Conservation (phyloP, 2,888 invertebrate genomes). For the Troglohyphantes excavatus region DNA sequence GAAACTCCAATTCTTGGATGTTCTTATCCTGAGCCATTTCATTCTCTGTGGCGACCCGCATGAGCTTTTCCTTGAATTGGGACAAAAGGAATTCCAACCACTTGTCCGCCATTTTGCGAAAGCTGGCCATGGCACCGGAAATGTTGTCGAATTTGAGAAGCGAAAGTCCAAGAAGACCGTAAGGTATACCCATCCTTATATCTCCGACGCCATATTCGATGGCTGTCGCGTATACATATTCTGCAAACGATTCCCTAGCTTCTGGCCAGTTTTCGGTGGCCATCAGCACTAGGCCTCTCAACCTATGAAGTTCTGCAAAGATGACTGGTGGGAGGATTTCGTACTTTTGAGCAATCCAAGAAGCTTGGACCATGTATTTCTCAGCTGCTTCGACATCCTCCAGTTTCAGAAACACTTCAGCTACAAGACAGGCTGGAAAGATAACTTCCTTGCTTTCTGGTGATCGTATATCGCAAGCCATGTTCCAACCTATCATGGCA, state of each 20-base stretch:
- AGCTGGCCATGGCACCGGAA: slow-evolving; percentile 60
- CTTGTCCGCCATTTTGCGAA: slow-evolving; percentile 63
- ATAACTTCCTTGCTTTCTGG: slow-evolving; percentile 23
- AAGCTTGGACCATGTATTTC: slow-evolving; percentile 55
- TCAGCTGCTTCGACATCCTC: slow-evolving; percentile 38
- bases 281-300: slow-evolving; percentile 54
- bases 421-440: slow-evolving; percentile 48
- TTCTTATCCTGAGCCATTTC: slow-evolving; percentile 11
- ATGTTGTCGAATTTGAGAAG: slow-evolving; percentile 29
- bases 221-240: slow-evolving; percentile 28
- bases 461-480: slow-evolving; percentile 25
- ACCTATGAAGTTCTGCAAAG: slow-evolving; percentile 28
- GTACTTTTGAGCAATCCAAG: slow-evolving; percentile 39
- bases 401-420: slow-evolving; percentile 34
- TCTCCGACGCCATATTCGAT: slow-evolving; percentile 21
- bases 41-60: slow-evolving; percentile 32
- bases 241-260: slow-evolving; percentile 44
- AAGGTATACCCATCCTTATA: slow-evolving; percentile 40
- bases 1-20: slow-evolving; percentile 55
- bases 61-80: slow-evolving; percentile 34
- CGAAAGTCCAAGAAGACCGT: slow-evolving; percentile 40
- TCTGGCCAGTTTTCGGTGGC: slow-evolving; percentile 9
- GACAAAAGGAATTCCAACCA: slow-evolving; percentile 50
- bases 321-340: not conserved
- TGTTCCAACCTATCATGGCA: slow-evolving; percentile 54